Conservation (phyloP, 2,797 vertebrate genomes). For the Enteromius viviparus region DNA sequence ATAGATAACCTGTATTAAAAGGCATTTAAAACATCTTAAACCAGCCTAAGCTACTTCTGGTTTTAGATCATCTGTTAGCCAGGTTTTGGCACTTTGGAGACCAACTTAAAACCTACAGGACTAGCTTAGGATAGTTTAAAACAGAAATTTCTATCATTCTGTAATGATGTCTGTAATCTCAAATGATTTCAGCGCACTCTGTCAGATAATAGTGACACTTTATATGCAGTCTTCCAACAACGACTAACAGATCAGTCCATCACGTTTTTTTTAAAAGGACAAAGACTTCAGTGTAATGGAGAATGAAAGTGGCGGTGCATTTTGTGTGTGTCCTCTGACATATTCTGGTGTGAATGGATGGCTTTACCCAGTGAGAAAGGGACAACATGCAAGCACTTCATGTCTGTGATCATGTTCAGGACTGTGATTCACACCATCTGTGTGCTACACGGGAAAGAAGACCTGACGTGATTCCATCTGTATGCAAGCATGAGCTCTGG, state of each 20-base stretch:
- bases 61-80: neutral
- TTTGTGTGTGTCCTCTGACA: slow-evolving; percentile 29
- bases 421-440: slow-evolving; percentile 66
- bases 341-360: slow-evolving; percentile 11
- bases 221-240: neutral
- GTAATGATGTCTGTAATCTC: no score
- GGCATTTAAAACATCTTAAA: neutral
- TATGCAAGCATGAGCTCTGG: slow-evolving; percentile 45
- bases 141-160: neutral
- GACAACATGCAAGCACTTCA: slow-evolving; percentile 46
- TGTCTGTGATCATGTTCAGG: slow-evolving; percentile 15
- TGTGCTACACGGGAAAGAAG: slow-evolving; percentile 48
- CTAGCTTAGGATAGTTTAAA: neutral
- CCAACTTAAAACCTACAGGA: no score
- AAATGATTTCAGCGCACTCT: no score
- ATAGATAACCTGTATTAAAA: neutral
- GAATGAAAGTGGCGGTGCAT: neutral
- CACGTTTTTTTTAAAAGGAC: neutral
- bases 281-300: neutral
- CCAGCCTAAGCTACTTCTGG: neutral
- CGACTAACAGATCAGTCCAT: neutral
- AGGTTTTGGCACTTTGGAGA: neutral
- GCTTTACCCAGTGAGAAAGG: slow-evolving; percentile 36
- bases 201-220: no score
- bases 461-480: slow-evolving; percentile 55